Conservation (phyloP, 2,113 vertebrate species). For the Oryzias curvinotus region DNA sequence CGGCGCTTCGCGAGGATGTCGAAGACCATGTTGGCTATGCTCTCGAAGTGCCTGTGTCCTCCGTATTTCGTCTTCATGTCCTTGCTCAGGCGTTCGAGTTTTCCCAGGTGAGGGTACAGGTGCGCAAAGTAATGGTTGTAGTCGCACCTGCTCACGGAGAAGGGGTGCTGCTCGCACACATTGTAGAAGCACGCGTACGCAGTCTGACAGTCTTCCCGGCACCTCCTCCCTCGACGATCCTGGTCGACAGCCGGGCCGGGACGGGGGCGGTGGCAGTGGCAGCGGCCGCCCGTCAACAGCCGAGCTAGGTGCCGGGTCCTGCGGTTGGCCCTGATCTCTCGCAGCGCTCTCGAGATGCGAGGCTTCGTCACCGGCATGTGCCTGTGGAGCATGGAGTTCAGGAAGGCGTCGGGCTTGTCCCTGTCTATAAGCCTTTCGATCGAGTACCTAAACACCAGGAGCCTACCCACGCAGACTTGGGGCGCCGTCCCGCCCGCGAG, state of each 20-base stretch:
- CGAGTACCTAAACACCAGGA: slow-evolving; percentile 14
- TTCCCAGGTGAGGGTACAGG: slow-evolving; percentile 20
- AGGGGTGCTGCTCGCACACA: background rate
- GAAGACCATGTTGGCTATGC: slow-evolving; percentile 13
- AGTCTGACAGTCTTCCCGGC: slow-evolving; percentile 5
- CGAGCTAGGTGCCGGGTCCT: background rate
- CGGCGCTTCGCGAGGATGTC: background rate
- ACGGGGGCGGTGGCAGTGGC: too few relatives aligned
- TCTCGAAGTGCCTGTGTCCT: slow-evolving; percentile 3
- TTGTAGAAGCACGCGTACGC: slow-evolving; percentile 21
- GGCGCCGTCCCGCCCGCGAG: background rate
- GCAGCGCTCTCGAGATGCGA: background rate
- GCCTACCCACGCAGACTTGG: background rate
- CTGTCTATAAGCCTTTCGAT: background rate
- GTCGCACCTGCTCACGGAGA: background rate
- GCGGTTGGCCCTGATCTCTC: background rate
- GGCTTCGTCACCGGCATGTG: background rate
- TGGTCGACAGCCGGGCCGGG: background rate
- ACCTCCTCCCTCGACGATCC: background rate
- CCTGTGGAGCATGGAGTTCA: background rate
- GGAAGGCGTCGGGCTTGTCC: background rate
- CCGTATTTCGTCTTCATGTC: slow-evolving; percentile 9
- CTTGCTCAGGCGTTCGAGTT: slow-evolving; percentile 25
- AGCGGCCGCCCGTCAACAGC: too few relatives aligned
- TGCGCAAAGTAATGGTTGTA: background rate